Evolutionary conservation across 2,888 invertebrate genomes (phyloP), one percentile per base, ranked within the genome.

Genomic region (Harpalus rubripes): DNA sequence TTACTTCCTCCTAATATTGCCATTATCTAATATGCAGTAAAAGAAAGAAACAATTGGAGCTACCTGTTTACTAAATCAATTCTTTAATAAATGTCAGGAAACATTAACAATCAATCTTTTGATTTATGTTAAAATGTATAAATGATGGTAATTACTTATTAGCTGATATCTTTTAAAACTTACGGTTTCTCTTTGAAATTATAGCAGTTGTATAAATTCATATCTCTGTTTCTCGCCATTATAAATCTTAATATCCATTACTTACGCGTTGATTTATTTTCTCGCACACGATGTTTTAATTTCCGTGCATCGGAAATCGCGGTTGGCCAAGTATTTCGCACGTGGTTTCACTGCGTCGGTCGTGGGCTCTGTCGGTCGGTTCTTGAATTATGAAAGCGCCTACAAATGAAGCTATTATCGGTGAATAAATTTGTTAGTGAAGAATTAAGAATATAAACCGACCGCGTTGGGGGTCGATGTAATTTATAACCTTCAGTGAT

Each of bases 351-450:
- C 74, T 44, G n/a, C 72, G 15, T 12, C 1, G 39, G 10, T 26
- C 63, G 63, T 6, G 18, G 32, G 18, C 72, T 32, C 74, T 44
- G 56, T 52, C 44, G 74, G 26, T 12, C 63, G 82, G 56, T 56
- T 52, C 26, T 72, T 82, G 72, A 82, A 72, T 41, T 82, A 82
- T 82, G 18, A 82, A 82, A 58, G 82, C 65, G 82, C 82, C 72
- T 82, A 82, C 82, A 82, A 82, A 82, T 82, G 82, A 82, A 82
- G 82, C 82, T 82, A 82, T 82, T 82, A 82, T 82, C 82, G 82
- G 82, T 82, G 82, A 82, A 82, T 82, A 82, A 82, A 82, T 82
- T 82, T 82, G 82, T 82, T 82, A 58, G 82, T 52, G 68, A 82
- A 82, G 82, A 82, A 82, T 82, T 82, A 82, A 82, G 82, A 82